These are phyloP conservation scores for Centruroides sculpturatus DNA, from an alignment of 1,140 invertebrate genomes.

Conservation along the genomic window DNA sequence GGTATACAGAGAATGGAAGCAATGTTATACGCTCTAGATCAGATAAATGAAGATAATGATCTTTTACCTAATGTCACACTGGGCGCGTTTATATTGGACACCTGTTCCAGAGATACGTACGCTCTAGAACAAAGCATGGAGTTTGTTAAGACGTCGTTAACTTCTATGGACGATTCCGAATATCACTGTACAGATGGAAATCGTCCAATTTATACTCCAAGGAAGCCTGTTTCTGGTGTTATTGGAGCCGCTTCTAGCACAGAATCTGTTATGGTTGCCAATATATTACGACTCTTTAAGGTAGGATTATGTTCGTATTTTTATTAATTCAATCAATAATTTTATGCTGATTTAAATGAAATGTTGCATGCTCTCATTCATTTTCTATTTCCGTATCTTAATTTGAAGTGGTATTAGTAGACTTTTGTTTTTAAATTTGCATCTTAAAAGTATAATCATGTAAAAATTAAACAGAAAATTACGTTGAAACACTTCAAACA, in stretches of 20 bases:
- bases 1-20: slow-evolving; percentile 70
- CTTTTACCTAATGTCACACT: slow-evolving; percentile 30
- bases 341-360: too few relatives aligned
- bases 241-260: slow-evolving; percentile 49
- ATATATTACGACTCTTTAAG: slow-evolving; percentile 48
- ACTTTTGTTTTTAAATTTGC: too few relatives aligned
- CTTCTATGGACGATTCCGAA: slow-evolving; percentile 41
- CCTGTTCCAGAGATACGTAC: slow-evolving; percentile 62
- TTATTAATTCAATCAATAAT: too few relatives aligned
- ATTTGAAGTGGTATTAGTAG: too few relatives aligned
- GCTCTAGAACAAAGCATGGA: slow-evolving; percentile 66
- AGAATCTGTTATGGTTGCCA: slow-evolving; percentile 50
- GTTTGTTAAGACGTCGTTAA: slow-evolving; percentile 51
- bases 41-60: slow-evolving; percentile 46
- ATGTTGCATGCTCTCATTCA: too few relatives aligned
- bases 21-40: slow-evolving; percentile 63
- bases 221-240: slow-evolving; percentile 46
- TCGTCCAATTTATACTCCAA: slow-evolving; percentile 35
- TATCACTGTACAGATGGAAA: slow-evolving; percentile 41
- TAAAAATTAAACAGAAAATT: too few relatives aligned
- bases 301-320: slow-evolving; percentile 25
- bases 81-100: slow-evolving; percentile 61
- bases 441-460: too few relatives aligned
- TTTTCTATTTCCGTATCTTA: too few relatives aligned
- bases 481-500: too few relatives aligned